A percentile compares a stretch with the other conserved stretches of the same genome.
These are phyloP conservation scores for Montifringilla adamsi DNA, from an alignment of 2,113 vertebrate species.

Conservation along the genomic window DNA sequence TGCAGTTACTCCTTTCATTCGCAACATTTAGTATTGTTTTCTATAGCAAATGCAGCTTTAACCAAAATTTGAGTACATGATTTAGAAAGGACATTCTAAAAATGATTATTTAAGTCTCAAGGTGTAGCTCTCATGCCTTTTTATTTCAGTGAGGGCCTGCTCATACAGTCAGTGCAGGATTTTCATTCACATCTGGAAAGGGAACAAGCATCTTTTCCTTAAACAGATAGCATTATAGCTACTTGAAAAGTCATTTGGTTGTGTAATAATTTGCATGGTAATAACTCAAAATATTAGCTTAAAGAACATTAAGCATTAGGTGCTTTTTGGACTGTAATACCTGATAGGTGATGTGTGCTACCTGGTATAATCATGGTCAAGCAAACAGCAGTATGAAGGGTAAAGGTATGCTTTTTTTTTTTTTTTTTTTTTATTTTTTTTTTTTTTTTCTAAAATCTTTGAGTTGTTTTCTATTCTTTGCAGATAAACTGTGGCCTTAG, in stretches of 20 bases:
- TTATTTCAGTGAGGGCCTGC: not conserved
- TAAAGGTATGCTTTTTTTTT: conserved; percentile 24
- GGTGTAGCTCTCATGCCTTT: not conserved
- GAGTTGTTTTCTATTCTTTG: conserved; percentile 37
- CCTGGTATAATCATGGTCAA: not conserved
- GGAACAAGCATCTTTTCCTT: conserved; percentile 16
- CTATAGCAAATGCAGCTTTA: conserved; percentile 41
- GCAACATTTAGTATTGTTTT: not conserved
- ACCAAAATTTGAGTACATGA: conserved; percentile 15
- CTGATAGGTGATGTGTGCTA: conserved; percentile 6
- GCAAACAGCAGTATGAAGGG: conserved; percentile 48
- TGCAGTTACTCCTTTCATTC: conserved; percentile 5
- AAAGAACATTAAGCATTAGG: not conserved
- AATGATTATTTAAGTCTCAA: not conserved
- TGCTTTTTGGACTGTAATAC: conserved; percentile 24
- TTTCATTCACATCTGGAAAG: conserved; percentile 19
- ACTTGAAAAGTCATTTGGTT: conserved; percentile 28
- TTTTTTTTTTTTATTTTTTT: not conserved
- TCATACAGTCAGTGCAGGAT: not conserved
- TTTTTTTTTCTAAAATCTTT: not conserved
- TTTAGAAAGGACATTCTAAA: not conserved
- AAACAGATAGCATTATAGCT: not conserved
- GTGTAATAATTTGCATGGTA: conserved; percentile 48
- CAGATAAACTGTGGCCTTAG: conserved; percentile 74
- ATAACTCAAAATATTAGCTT: not conserved